These are phyloP conservation scores for Zaprionus nigranus DNA, from an alignment of 1,140 invertebrate species.

Conservation along the genomic window DNA sequence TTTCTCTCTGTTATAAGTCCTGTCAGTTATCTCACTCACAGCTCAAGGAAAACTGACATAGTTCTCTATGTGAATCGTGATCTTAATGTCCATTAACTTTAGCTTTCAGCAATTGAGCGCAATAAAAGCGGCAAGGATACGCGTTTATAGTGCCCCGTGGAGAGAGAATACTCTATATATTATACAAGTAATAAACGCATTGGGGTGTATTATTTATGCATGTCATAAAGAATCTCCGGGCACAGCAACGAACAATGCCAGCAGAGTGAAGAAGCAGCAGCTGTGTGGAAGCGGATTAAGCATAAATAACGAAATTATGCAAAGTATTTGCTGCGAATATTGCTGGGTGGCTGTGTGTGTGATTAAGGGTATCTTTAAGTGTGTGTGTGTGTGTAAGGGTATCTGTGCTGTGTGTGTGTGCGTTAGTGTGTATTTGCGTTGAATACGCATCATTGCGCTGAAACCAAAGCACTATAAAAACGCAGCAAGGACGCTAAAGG, in stretches of 20 bases:
- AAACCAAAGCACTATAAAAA: constrained; percentile 25
- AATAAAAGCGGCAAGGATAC: constrained; percentile 24
- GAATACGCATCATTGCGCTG: constrained; percentile 61
- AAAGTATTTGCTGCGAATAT: constrained; percentile 46
- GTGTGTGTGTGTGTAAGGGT: neutral
- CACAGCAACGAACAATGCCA: constrained; percentile 1
- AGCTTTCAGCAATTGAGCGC: neutral
- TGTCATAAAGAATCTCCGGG: constrained; percentile 23
- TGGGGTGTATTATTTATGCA: constrained; percentile 67
- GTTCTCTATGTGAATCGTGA: neutral
- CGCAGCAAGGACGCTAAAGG: constrained; percentile 57
- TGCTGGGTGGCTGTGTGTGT: neutral
- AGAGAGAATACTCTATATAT: neutral
- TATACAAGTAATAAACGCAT: constrained; percentile 55
- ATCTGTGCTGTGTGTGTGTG: constrained; percentile 6
- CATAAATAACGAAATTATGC: constrained; percentile 64
- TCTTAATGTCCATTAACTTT: neutral
- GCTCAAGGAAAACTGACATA: neutral
- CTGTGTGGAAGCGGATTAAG: constrained; percentile 33
- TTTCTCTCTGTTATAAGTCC: neutral
- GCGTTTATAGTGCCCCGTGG: neutral
- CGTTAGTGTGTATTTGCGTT: neutral
- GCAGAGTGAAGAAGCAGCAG: neutral
- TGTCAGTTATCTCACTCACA: neutral
- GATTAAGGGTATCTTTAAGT: too few species aligned